Base-by-base conservation (phyloP, 2,113 vertebrate species). In the Condylura cristata region DNA sequence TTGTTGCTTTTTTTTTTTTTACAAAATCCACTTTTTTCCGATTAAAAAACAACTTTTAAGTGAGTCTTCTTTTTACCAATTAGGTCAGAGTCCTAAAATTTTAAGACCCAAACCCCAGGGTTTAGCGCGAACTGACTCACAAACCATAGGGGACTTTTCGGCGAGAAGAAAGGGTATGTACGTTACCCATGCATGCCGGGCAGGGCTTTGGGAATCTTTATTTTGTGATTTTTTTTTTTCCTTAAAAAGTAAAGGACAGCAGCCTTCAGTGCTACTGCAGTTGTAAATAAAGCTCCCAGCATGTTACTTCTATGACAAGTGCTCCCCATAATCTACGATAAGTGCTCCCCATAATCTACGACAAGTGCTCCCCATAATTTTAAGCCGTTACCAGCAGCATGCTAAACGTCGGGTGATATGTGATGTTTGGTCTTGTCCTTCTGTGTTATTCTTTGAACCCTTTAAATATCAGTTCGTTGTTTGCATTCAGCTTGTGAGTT, bases 31-130 rank as follows among this genome's bases (percentile, higher is more conserved):
- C 97, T 65, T 65, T 65, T 96, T 98, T 97, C 90, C 95, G 91
- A n/a, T 97, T 98, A 61, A 96, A 97, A 97, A 93, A 97, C 96
- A 98, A 97, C 96, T 99, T 99, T 99, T 99, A 98, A 99, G 99
- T 98, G 97, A 99, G 98, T 99, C 98, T 99, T 99, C 98, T 99
- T 99, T 99, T 99, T 99, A 98, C 99, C 99, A 99, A 99, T 99
- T 99, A 99, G 99, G 99, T 99, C 99, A 99, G 97, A 99, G 99
- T 98, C 99, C 99, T 99, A 99, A 99, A 99, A 99, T 99, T 99
- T 99, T 99, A 99, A 99, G 99, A 99, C 98, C 99, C 99, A 99
- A 99, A 98, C 98, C 98, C 98, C 99, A 99, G 98, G 99, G 99
- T 99, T 99, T 99, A 99, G 99, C 99, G 99, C 99, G 99, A 99